Evolutionary conservation across 1,140 invertebrate genomes (phyloP), one percentile per base, ranked within the genome.

Genomic region (Leptopilina clavipes): DNA sequence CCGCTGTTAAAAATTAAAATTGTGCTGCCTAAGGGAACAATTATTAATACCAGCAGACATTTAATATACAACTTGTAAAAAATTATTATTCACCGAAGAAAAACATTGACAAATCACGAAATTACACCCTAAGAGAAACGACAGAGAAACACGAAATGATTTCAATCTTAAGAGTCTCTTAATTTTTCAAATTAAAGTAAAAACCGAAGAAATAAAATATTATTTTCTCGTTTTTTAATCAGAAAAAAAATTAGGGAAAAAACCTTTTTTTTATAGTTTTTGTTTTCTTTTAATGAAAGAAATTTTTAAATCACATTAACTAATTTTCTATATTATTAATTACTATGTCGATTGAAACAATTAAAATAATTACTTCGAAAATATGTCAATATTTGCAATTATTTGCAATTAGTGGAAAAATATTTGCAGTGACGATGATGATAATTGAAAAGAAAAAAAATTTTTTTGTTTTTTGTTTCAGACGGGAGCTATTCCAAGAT

Each of bases 401-500:
- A n/a, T n/a, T 31, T 31, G 25, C 25, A 31, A 31, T 31, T 31
- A 31, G 1, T 31, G 1, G 25, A 31, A 31, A 31, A 31, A n/a
- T n/a, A n/a, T n/a, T n/a, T n/a, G n/a, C n/a, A 48, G 12, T 48
- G 45, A 48, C 10, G n/a, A n/a, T n/a, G n/a, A n/a, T n/a, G 22
- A 18, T 25, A 59, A 59, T 25, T 59, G 56, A 25, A 59, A 59
- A 56, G 22, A 59, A 25, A 25, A 40, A 40, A 40, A 40, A 40
- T 22, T 25, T 22, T 11, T 52, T 14, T 73, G 8, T 25, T 48
- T 52, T 52, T 31, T 83, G 76, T 85, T 85, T 71, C 82, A 86
- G 84, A 56, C 74, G n/a, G 72, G 73, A 22, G 19, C 56, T 14
- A 18, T 82, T 14, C 65, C 76, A 48, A 83, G 75, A 77, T 72